Percentiles rank a stretch among this genome's conserved stretches.
Conservation (phyloP, 1,140 invertebrate species). For the Temnothorax nylanderi region DNA sequence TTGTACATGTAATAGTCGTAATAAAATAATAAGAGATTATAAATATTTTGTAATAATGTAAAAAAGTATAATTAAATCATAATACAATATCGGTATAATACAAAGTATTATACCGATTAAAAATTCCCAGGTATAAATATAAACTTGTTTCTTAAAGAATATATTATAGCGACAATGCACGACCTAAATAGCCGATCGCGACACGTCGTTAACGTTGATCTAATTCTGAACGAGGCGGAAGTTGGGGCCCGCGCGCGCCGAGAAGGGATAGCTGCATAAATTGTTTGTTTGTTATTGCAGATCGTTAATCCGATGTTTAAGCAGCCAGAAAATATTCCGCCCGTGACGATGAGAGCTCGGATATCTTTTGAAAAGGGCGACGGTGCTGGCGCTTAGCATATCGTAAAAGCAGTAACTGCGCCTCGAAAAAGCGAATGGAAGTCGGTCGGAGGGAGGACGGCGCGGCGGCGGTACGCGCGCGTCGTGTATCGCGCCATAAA, state of each 20-base stretch:
- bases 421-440: slow-evolving; percentile 60
- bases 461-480: slow-evolving; percentile 1
- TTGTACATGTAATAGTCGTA: background rate
- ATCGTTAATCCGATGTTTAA: slow-evolving; percentile 74
- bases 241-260: background rate
- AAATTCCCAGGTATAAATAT: background rate
- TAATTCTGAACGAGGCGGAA: slow-evolving; percentile 6
- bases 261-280: slow-evolving; percentile 47
- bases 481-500: slow-evolving; percentile 82
- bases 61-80: background rate
- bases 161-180: background rate
- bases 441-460: slow-evolving; percentile 11
- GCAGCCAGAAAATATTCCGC: slow-evolving; percentile 73
- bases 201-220: slow-evolving; percentile 35
- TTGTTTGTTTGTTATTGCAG: slow-evolving; percentile 69
- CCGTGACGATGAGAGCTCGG: slow-evolving; percentile 72
- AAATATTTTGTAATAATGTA: background rate
- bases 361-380: slow-evolving; percentile 71
- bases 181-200: slow-evolving; percentile 19
- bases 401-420: slow-evolving; percentile 74
- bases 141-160: background rate
- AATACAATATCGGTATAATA: background rate
- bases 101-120: background rate
- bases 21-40: background rate
- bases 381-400: slow-evolving; percentile 77